Conservation (phyloP, 1,140 invertebrate genomes). For the Pissodes strobi region DNA sequence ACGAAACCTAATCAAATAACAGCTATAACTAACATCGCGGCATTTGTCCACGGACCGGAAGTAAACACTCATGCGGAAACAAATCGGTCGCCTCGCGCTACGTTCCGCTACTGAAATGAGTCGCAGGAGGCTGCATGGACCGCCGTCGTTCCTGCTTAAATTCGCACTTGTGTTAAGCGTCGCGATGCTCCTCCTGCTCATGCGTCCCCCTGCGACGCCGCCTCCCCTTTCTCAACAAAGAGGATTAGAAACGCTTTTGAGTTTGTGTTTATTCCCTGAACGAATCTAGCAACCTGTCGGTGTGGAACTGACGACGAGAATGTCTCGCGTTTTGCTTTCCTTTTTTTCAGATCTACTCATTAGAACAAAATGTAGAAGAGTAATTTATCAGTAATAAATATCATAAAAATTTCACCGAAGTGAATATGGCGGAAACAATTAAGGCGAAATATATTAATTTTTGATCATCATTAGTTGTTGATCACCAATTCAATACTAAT, state of each 20-base stretch:
- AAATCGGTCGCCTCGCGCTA: constrained; percentile 36
- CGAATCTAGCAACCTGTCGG: constrained; percentile 52
- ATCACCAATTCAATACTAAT: no score
- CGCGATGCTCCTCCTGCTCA: constrained; percentile 54
- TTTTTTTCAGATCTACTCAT: constrained; percentile 4
- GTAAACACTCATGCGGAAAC: constrained; percentile 7
- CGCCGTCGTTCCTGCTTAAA: constrained; percentile 48
- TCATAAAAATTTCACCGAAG: no score
- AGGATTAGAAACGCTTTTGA: constrained; percentile 51
- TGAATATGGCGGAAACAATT: no score
- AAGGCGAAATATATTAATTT: no score
- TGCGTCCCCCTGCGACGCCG: constrained; percentile 46
- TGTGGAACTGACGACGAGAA: constrained; percentile 43
- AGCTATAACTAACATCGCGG: constrained; percentile 4
- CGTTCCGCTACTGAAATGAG: constrained; percentile 46
- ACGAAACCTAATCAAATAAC: no score
- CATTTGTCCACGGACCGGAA: constrained; percentile 37
- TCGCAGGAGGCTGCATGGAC: constrained; percentile 48
- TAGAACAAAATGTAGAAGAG: no score
- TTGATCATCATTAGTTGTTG: no score
- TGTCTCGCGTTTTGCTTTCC: constrained; percentile 9
- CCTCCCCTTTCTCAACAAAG: constrained; percentile 48
- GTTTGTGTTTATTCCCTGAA: constrained; percentile 56
- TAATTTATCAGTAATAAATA: no score
- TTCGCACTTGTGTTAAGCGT: constrained; percentile 56